Base-by-base conservation (phyloP, 2,797 vertebrate genomes). In the Ctenochaetus hawaiiensis region DNA sequence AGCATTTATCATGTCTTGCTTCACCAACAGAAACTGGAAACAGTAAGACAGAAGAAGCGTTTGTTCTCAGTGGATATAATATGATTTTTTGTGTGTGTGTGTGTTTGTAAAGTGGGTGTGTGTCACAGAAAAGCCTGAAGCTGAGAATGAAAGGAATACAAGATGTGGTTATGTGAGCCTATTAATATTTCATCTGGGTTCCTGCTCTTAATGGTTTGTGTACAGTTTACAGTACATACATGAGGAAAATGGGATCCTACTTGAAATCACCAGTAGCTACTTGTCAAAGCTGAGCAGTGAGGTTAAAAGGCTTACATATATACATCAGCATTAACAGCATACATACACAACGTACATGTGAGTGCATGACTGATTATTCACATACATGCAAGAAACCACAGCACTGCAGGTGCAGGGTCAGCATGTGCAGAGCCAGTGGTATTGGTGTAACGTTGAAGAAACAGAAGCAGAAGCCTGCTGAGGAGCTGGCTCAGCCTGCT, bases 41-140 rank as follows among this genome's bases (percentile, higher is more conserved):
- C 2, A 0, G 4, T 18, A 72, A 14, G 52, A 61, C 16, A 48
- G 23, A 44, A 66, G 23, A 22, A 16, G 49, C 4, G 0, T 75
- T 71, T 75, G 56, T 67, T 81, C 47, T 75, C 47, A 78, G 52
- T 80, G 54, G 79, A 60, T 59, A 71, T 61, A 73, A 88, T 67
- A 58, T 75, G 57, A 44, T 62, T 49, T 48, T 45, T 44, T 54
- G n/a, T n/a, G n/a, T 39, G 16, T 45, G 41, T 72, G 49, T 53
- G 8, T 59, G 20, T 13, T 22, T 47, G 26, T 16, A 48, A 47
- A 20, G 18, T 39, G 37, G 20, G 52, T 43, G 59, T 48, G 71
- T 68, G 59, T 67, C 60, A 7, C 51, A 62, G 79, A 23, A 74
- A 22, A 13, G 4, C 39, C 20, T 0, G 3, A 6, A 34, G 6